Evolutionary conservation across 1,140 invertebrate genomes (phyloP), one percentile per base, ranked within the genome.

Genomic region (Physella acuta): DNA sequence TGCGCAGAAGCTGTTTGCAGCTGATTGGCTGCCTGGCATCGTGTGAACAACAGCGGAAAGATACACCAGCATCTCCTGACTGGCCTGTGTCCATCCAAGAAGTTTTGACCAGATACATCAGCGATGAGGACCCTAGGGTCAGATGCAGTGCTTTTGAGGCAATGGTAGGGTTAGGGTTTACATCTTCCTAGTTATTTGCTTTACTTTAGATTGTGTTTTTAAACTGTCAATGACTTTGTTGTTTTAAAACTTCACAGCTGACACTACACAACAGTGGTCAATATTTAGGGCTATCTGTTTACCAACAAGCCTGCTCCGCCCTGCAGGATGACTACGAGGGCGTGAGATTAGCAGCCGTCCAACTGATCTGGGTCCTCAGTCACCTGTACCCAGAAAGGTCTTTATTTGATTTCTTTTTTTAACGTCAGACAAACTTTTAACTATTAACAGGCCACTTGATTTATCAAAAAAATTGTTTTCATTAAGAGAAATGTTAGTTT

Each of bases 301-400:
- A 97, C 85, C 87, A 90, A 31, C 90, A 92, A 79, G 92, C 93
- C 1, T 93, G 92, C 75, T 87, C 89, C 58, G 92, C 93, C 20
- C 87, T 98, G 28, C 90, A 90, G 59, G 96, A 98, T 87, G 95
- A 98, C 84, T 97, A 95, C 87, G 94, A 98, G 85, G 93, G 92
- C 81, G 95, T 97, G 0, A 86, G 95, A 70, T 89, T 92, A 75
- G 91, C 91, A 37, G 94, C 94, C 0, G 85, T 97, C 0, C 92
- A 93, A 80, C 84, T 97, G 24, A 89, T 98, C 24, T 93, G 92
- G 88, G 86, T 95, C 37, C 86, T 97, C 0, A 92, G 92, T 68
- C 91, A 91, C 74, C 90, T 91, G 31, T 94, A 94, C 87, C 91
- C 93, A 34, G 94, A 97, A 84, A 90, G 90, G 92, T 94, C 1